phyloP scores from a whole-genome alignment of 2,113 vertebrate species.

The Anoplopoma fimbria region DNA sequence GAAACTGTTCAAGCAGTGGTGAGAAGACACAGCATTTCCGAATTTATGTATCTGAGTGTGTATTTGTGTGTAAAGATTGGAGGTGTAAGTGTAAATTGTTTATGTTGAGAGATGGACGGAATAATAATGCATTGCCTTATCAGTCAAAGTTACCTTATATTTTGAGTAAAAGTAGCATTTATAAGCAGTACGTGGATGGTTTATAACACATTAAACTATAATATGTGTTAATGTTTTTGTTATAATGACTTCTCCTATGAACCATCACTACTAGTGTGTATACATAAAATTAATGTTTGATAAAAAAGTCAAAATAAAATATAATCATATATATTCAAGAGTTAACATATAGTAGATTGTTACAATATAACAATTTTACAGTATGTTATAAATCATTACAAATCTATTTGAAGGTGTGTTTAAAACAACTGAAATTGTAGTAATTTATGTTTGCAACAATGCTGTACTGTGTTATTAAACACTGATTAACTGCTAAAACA shows the following conservation, averaged over 20 bases:
- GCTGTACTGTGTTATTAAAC: not conserved
- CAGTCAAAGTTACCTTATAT: conserved; percentile 5
- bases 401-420: not conserved
- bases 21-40: not conserved
- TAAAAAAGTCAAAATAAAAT: not conserved
- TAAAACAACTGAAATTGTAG: not conserved
- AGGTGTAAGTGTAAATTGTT: conserved; percentile 2
- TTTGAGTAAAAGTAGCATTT: not conserved
- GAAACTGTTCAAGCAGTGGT: conserved; percentile 11
- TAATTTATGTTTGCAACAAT: not conserved
- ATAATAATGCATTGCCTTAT: conserved; percentile 65
- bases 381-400: not conserved
- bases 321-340: not conserved
- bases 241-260: not conserved
- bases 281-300: conserved; percentile 7
- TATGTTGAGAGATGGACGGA: conserved; percentile 4
- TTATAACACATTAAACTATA: conserved; percentile 4
- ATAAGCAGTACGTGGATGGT: not conserved
- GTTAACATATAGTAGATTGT: not conserved
- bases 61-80: conserved; percentile 10
- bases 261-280: not conserved
- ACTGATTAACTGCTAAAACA: not conserved
- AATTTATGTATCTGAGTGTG: conserved; percentile 28
- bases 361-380: not conserved
- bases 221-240: not conserved